Evolutionary conservation across 2,797 vertebrate species (phyloP), one percentile per base, ranked within the genome.

Genomic region (Borostomias antarcticus): DNA sequence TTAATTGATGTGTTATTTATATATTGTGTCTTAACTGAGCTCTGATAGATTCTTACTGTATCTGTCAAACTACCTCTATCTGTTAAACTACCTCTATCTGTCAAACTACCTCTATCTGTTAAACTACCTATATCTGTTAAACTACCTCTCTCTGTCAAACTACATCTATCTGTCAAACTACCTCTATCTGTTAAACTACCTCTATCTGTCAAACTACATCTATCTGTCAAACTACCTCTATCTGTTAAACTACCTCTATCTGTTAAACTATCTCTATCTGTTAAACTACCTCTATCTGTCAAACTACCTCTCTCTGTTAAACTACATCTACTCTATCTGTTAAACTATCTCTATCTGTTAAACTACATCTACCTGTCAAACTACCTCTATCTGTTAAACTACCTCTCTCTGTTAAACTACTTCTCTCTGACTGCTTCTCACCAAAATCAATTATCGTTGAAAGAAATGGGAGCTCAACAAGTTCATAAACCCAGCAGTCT

Each of bases 401-500:
- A 63, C 35, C 51, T 43, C 8, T 25, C 11, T 28, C 21, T 33
- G 54, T 71, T 13, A 50, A 15, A 43, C 37, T 32, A 11, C 11
- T n/a, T n/a, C n/a, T n/a, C n/a, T n/a, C n/a, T 43, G 23, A 59
- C 58, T 28, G 23, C 17, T 15, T 59, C 58, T 26, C 15, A 59
- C 58, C 23, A 35, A 68, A 73, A 67, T 66, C 35, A 23, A 26
- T 51, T 28, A 50, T 62, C 48, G 48, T 30, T 43, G 28, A 23
- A 35, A 69, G 50, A 66, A 2, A 56, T 23, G 32, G 33, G 26
- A 21, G 54, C 66, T 65, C 63, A 30, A 32, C 58, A 62, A 64
- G 48, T 58, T 64, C 40, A 76, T 69, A 62, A 71, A 57, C 66
- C 17, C 21, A 30, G 37, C 60, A 35, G 21, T 66, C 45, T 56